Evolutionary conservation across 2,113 vertebrate species (phyloP).

Genomic region (Poeciliopsis turrubarensis): DNA sequence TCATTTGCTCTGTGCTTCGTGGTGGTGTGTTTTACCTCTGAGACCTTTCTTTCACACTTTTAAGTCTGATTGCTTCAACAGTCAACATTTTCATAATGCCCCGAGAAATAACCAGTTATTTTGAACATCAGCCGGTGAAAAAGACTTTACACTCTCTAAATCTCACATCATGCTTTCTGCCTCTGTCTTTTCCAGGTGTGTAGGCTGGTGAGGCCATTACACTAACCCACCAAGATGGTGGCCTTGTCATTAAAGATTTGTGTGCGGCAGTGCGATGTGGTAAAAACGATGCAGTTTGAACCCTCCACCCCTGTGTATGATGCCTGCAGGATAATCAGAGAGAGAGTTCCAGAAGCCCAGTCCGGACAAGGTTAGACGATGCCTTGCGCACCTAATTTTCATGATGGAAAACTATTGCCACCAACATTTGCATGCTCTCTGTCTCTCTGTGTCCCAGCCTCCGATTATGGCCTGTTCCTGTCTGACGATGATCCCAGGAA

Average conservation of each 20-base stretch:
- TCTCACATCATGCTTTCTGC: background rate
- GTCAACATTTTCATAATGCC: constrained; percentile 25
- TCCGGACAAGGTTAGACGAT: constrained; percentile 89
- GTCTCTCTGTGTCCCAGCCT: constrained; percentile 83
- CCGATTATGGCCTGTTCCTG: constrained; percentile 95
- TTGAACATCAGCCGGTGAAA: background rate
- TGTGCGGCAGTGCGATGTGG: constrained; percentile 98
- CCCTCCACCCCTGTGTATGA: constrained; percentile 95
- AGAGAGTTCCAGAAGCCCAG: constrained; percentile 94
- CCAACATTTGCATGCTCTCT: constrained; percentile 18
- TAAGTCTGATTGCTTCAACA: constrained; percentile 10
- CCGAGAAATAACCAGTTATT: constrained; percentile 8
- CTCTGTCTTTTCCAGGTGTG: constrained; percentile 60
- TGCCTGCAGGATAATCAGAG: constrained; percentile 93
- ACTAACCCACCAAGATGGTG: constrained; percentile 86
- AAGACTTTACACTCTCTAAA: constrained; percentile 1
- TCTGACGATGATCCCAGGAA: constrained; percentile 97
- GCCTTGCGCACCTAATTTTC: constrained; percentile 20
- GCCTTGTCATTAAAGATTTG: constrained; percentile 98
- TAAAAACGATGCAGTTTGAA: constrained; percentile 99
- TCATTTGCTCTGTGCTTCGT: constrained; percentile 24
- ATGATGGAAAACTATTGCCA: constrained; percentile 26
- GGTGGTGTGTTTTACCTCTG: constrained; percentile 15
- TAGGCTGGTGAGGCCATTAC: constrained; percentile 45
- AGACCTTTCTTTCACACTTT: constrained; percentile 16